Evolutionary conservation across 1,140 invertebrate species (phyloP).

Genomic region (Heliothis subflexa): DNA sequence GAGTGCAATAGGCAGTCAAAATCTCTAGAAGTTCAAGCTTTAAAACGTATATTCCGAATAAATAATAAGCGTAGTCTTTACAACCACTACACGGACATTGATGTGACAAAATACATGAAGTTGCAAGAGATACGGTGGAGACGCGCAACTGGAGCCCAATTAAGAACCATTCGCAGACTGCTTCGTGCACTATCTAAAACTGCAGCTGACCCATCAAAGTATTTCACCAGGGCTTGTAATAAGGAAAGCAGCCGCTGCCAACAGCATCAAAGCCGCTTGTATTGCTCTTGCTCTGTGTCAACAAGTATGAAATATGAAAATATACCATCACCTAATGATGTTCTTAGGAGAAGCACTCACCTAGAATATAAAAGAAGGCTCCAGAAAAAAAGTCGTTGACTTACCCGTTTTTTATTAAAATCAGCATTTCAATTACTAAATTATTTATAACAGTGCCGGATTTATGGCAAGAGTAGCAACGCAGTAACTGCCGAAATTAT

Average conservation of each 20-base stretch:
- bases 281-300: background rate
- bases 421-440: background rate
- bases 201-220: conserved; percentile 41
- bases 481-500: no score
- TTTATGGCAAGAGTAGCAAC: no score
- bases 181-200: conserved; percentile 20
- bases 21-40: conserved; percentile 52
- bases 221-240: conserved; percentile 49
- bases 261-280: background rate
- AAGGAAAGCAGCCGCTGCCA: background rate
- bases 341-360: no score
- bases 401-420: background rate
- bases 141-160: conserved; percentile 45
- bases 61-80: conserved; percentile 43
- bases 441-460: no score
- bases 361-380: no score
- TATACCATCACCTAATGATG: no score
- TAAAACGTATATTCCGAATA: conserved; percentile 56
- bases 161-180: conserved; percentile 37
- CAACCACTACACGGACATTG: conserved; percentile 52
- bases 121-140: conserved; percentile 57
- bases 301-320: background rate
- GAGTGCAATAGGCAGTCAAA: conserved; percentile 30
- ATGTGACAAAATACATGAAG: conserved; percentile 53
- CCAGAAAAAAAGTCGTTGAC: no score